Conservation (phyloP, 2,113 vertebrate species). For the Petroica traversi region DNA sequence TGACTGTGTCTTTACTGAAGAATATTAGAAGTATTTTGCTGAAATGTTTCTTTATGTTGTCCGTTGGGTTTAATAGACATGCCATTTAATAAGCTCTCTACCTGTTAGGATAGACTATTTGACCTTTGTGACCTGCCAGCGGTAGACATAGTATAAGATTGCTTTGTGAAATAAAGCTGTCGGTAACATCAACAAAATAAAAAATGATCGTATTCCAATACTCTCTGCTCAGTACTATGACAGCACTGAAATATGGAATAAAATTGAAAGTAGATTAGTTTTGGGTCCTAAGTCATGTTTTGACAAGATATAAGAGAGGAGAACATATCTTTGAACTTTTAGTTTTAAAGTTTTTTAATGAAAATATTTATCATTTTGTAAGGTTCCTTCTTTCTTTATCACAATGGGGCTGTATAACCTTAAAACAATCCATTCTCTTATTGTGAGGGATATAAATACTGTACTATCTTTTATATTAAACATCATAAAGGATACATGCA, state of each 20-base stretch:
- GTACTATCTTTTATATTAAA: constrained; percentile 74
- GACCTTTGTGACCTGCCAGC: constrained; percentile 88
- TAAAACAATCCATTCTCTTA: constrained; percentile 79
- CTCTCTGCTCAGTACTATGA: constrained; percentile 85
- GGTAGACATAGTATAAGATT: constrained; percentile 94
- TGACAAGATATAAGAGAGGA: constrained; percentile 87
- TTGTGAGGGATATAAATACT: constrained; percentile 77
- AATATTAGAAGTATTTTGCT: constrained; percentile 74
- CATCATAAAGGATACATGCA: constrained; percentile 63
- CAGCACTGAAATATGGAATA: constrained; percentile 97
- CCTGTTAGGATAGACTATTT: constrained; percentile 82
- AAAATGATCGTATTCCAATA: constrained; percentile 89
- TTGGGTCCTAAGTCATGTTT: constrained; percentile 94
- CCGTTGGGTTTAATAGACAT: constrained; percentile 75
- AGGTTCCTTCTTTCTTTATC: constrained; percentile 79
- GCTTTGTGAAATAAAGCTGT: constrained; percentile 99
- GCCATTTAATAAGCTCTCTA: constrained; percentile 81
- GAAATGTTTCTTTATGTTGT: constrained; percentile 79
- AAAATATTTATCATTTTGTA: constrained; percentile 85
- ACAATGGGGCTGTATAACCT: constrained; percentile 69
- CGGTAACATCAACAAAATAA: constrained; percentile 94
- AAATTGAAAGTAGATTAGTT: constrained; percentile 97
- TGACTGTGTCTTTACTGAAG: constrained; percentile 69
- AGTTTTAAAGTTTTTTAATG: constrained; percentile 87
- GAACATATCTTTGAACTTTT: constrained; percentile 81